phyloP scores from a whole-genome alignment of 2,888 invertebrate genomes.

The Bursaphelenchus okinawaensis region DNA sequence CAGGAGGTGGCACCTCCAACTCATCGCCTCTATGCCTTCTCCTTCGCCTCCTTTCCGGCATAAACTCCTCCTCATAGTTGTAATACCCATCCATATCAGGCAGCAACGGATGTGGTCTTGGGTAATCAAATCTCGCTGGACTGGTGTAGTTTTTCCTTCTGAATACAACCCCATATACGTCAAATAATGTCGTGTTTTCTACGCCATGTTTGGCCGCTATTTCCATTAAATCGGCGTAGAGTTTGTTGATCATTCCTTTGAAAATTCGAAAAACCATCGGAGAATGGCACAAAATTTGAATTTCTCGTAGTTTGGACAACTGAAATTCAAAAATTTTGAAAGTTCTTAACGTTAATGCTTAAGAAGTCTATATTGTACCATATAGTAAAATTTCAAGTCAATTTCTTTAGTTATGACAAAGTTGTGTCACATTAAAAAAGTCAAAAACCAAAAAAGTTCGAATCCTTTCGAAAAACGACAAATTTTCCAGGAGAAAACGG shows the following conservation, averaged over 20 bases:
- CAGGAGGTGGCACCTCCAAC: neutral
- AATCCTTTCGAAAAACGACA: too few species aligned
- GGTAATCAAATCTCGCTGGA: neutral
- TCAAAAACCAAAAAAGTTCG: too few species aligned
- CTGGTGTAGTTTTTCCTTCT: neutral
- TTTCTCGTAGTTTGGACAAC: neutral
- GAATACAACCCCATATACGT: neutral
- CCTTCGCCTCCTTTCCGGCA: neutral
- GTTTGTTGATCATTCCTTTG: conserved; percentile 9
- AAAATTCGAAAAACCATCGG: conserved; percentile 3
- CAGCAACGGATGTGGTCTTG: neutral
- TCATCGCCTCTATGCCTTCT: neutral
- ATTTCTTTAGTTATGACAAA: too few species aligned
- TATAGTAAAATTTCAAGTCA: too few species aligned
- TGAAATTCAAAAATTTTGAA: too few species aligned
- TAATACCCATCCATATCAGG: neutral
- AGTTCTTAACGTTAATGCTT: too few species aligned
- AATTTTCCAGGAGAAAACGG: too few species aligned
- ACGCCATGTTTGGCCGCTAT: neutral
- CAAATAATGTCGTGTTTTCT: neutral
- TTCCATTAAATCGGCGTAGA: conserved; percentile 4
- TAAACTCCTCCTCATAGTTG: conserved; percentile 2
- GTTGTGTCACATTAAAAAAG: too few species aligned
- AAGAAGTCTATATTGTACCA: too few species aligned
- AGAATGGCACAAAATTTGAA: conserved; percentile 12